Evolutionary conservation across 2,888 invertebrate species (phyloP), one percentile per base, ranked within the genome.

Genomic region (Noctua pronuba): DNA sequence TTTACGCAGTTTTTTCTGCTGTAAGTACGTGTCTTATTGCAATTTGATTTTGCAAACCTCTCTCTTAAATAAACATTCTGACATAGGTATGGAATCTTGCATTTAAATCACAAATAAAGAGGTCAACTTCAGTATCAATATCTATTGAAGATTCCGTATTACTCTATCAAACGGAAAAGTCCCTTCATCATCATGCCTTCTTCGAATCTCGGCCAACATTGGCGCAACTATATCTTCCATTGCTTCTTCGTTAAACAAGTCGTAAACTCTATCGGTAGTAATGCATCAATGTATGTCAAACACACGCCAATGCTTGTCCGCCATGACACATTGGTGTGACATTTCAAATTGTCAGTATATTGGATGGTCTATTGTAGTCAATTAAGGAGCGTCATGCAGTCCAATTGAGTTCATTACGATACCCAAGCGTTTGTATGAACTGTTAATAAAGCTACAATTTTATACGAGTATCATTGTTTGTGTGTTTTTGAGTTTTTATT

Each of bases 381-480:
- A 96, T 96, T 96, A 94, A 92, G 91, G 86, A 89, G 94, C 93
- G 92, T 92, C 92, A 92, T 93, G 87, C 93, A 84, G 78, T 90
- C 91, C 96, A 96, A 96, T 96, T 96, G 95, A 92, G 92, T 92
- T 94, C 91, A 94, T 94, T 95, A 90, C 79, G 73, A 73, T 79
- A 79, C 73, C 46, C 69, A 76, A 68, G 65, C 79, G 79, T 80
- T 80, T 82, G 80, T 83, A 73, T 83, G 71, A 80, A 46, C 78
- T 82, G 88, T 88, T 90, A 88, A 89, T 90, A 88, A 89, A 92
- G 86, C 84, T 81, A 78, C 80, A 72, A 84, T 86, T 88, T 82
- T 78, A 75, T 88, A 46, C 52, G 62, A 7, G 55, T 69, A 66
- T 44, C n/a, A 16, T 64, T 46, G 16, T 71, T 70, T 5, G 55